Evolutionary conservation across 2,113 vertebrate genomes (phyloP).

Genomic region (Chloroceryle aenea): DNA sequence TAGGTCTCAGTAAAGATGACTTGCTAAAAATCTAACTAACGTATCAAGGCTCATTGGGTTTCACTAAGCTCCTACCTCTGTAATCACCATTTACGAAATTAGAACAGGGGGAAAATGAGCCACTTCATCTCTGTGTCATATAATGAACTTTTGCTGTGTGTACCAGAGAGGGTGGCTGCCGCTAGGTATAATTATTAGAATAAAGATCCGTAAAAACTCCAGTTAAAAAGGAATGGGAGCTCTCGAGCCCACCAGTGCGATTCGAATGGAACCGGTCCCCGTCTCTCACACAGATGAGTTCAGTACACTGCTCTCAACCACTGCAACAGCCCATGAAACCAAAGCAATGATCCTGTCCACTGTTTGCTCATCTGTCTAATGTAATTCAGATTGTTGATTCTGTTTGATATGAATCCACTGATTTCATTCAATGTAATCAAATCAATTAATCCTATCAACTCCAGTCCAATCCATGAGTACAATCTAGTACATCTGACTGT

Average conservation of each 20-base stretch:
- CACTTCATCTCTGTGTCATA: slow-evolving; percentile 61
- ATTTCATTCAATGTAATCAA: slow-evolving; percentile 52
- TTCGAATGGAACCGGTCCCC: neutral
- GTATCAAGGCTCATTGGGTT: slow-evolving; percentile 57
- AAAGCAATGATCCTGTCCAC: neutral
- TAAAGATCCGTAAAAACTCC: slow-evolving; percentile 53
- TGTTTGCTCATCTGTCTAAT: slow-evolving; percentile 48
- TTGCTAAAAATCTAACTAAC: slow-evolving; percentile 63
- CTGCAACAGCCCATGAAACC: neutral
- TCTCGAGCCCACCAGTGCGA: neutral
- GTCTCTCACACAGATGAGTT: neutral
- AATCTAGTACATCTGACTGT: neutral
- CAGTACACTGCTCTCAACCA: neutral
- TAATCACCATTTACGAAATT: slow-evolving; percentile 70
- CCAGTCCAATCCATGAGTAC: neutral
- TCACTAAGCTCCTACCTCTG: slow-evolving; percentile 58
- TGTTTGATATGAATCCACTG: slow-evolving; percentile 39
- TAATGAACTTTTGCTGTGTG: slow-evolving; percentile 62
- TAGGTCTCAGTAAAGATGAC: slow-evolving; percentile 51
- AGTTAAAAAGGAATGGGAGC: slow-evolving; percentile 46
- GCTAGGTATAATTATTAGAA: slow-evolving; percentile 60
- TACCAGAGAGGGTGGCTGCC: slow-evolving; percentile 46
- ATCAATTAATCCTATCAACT: slow-evolving; percentile 55
- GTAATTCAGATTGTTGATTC: slow-evolving; percentile 44
- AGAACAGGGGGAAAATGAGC: slow-evolving; percentile 61